Base-by-base conservation (phyloP, 2,888 invertebrate species). In the Nomada ruficornis region DNA sequence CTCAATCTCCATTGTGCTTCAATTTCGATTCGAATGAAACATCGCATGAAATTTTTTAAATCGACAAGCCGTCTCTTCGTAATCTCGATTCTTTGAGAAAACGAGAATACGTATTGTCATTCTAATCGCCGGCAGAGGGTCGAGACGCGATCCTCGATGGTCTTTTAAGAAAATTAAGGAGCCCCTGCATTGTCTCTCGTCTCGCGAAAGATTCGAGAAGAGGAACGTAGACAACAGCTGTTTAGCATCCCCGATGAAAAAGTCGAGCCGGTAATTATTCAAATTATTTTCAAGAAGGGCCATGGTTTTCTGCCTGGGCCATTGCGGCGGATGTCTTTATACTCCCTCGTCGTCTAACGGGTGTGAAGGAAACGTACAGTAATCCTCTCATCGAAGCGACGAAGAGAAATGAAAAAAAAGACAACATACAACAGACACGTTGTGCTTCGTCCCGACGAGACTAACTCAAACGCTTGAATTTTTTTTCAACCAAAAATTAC, bases 211-310 rank as follows among this genome's bases (percentile, higher is more conserved):
- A 74, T 72, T 50, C 79, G 75, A 76, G 80, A 77, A 65, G 71
- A 86, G 82, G 82, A 87, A 81, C 84, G 83, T 86, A 81, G 84
- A 87, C 89, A 88, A 89, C 90, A 90, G 91, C 91, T 91, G 91
- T 89, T 91, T 91, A 91, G 88, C 91, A 90, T 91, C 91, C 84
- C 75, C 84, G 86, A 88, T 86, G 89, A 91, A 90, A 90, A 90
- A 90, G 77, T 78, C 80, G 81, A 73, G 29, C 67, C 80, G 88
- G 89, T 91, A 90, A 91, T 91, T 91, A 91, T 91, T 91, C 91
- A 91, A 91, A 91, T 91, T 91, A 89, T 89, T 87, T 87, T 87
- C 83, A 86, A 86, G 84, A 86, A 87, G 87, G 87, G 86, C 83
- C 83, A 73, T 68, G 85, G 76, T 73, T 80, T 88, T 80, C 74